Conservation (phyloP, 1,140 invertebrate species). For the Bombus confusus region DNA sequence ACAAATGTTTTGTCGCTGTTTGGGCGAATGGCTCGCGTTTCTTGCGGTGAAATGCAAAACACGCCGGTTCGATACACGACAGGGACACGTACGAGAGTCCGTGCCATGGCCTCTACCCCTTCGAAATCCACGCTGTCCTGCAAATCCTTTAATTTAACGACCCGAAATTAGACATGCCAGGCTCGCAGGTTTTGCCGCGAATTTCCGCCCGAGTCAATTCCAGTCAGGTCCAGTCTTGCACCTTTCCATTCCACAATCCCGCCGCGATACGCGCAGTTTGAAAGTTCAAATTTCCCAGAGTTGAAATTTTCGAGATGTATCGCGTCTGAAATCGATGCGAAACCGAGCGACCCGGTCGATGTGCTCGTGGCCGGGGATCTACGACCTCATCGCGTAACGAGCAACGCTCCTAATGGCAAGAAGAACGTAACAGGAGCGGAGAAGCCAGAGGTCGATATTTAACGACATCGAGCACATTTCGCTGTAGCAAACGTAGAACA, state of each 20-base stretch:
- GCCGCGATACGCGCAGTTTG: background rate
- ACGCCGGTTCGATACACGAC: constrained; percentile 55
- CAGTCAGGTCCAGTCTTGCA: background rate
- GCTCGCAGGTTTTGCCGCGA: constrained; percentile 15
- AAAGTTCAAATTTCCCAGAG: background rate
- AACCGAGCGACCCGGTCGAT: constrained; percentile 19
- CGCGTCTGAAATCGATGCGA: constrained; percentile 1
- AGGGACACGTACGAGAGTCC: constrained; percentile 40
- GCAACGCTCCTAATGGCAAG: constrained; percentile 6
- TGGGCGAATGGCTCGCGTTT: constrained; percentile 52
- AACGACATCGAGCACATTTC: constrained; percentile 70
- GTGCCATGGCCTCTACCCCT: constrained; percentile 3
- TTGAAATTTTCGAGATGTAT: background rate
- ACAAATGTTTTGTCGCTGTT: constrained; percentile 45
- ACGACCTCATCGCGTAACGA: constrained; percentile 42
- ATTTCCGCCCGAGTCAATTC: constrained; percentile 21
- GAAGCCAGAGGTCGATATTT: constrained; percentile 60
- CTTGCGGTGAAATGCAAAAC: constrained; percentile 54
- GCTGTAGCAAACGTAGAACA: constrained; percentile 59
- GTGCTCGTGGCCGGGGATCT: constrained; percentile 40
- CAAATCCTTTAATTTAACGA: constrained; percentile 60
- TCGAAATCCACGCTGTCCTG: constrained; percentile 34
- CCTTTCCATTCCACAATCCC: background rate
- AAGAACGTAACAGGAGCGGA: constrained; percentile 25
- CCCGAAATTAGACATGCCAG: constrained; percentile 55